These are phyloP conservation scores for Malaclemys terrapin DNA, from an alignment of 2,113 vertebrate species.

Conservation along the genomic window DNA sequence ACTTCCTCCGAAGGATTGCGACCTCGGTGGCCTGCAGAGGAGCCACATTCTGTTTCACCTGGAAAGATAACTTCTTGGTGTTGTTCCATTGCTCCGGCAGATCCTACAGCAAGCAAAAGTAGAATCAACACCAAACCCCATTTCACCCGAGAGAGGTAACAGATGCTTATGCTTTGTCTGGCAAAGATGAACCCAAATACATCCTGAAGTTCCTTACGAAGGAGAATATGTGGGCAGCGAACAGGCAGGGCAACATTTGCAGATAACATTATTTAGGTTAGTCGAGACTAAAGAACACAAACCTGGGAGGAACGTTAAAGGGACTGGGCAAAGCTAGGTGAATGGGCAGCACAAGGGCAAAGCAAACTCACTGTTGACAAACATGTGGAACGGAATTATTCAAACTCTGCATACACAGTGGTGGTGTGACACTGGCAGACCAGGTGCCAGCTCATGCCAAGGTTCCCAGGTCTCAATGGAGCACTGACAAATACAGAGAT, in stretches of 20 bases:
- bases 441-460: no score
- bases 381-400: no score
- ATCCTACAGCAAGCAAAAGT: slow-evolving; percentile 57
- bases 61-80: slow-evolving; percentile 79
- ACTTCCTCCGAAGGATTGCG: slow-evolving; percentile 71
- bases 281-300: background rate
- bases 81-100: slow-evolving; percentile 80
- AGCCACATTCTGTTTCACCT: slow-evolving; percentile 69
- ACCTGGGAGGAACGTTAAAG: background rate
- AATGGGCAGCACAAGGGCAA: background rate
- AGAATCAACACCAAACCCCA: background rate
- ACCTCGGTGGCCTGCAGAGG: slow-evolving; percentile 81
- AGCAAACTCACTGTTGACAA: background rate
- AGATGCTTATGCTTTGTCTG: background rate
- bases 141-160: rapidly evolving
- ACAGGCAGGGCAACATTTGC: background rate
- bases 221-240: background rate
- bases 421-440: no score
- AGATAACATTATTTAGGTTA: background rate
- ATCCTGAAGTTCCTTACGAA: background rate
- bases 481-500: no score
- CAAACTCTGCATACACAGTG: background rate
- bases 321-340: background rate
- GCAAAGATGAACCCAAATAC: background rate
- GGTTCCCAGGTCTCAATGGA: no score